Evolutionary conservation across 92 coral and sea anemone genomes (phyloP), one percentile per base, ranked within the genome.

Genomic region (Porites rus): DNA sequence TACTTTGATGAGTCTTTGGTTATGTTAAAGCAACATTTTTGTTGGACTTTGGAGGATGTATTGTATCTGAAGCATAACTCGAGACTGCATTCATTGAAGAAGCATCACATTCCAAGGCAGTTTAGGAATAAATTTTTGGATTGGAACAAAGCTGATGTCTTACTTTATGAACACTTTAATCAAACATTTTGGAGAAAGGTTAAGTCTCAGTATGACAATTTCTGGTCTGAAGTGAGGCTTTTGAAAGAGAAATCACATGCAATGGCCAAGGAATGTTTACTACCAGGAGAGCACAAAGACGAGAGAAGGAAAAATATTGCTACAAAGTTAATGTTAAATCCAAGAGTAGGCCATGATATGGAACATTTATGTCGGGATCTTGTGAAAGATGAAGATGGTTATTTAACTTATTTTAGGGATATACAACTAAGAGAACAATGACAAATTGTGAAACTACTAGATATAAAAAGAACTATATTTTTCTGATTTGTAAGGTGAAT

Each of bases 1-100:
- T 88, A 88, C 54, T 73, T 91, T 51, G 92, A 91, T 51, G 94
- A 91, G 72, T 91, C 94, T 18, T 62, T 91, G 69, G 79, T 84
- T 7, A 51, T 91, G 60, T 83, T 91, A 64, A 91, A 88, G 79
- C 86, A 38, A 8, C 69, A 56, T 9, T 63, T 91, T 59, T 88
- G 92, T 60, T 91, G 94, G 94, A 84, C 85, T 50, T 51, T 88
- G 21, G 74, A 80, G 63, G 94, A 91, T 54, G 62, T 91, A 21
- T 60, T 84, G 2, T 80, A 86, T 20, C 19, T 86, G 21, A 86
- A 63, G 63, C 90, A 86, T 62, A 86, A 86, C 51, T 69, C 79
- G 0, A 72, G 90, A 58, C 10, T 86, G 17, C 78, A 13, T 8
- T 38, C 74, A 7, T 78, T 46, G 7, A 79, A 86, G 76, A 78